Conservation (phyloP, 1,140 invertebrate genomes). For the Danaus melanippus region DNA sequence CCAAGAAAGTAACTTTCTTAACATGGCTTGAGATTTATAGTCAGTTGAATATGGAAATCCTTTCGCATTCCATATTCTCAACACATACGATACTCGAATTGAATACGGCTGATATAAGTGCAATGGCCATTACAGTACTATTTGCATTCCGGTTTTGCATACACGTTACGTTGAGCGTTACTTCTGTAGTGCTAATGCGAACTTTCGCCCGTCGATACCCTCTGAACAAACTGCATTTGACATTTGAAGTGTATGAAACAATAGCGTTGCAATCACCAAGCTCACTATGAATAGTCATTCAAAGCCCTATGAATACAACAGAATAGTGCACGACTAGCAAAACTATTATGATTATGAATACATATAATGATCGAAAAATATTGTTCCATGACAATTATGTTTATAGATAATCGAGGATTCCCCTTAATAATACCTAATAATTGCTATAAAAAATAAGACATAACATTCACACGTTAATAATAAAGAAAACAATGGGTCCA, state of each 20-base stretch:
- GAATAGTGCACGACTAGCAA: constrained; percentile 30
- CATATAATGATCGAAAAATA: constrained; percentile 15
- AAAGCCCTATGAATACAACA: constrained; percentile 21
- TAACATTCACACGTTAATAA: no score
- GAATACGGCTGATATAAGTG: constrained; percentile 60
- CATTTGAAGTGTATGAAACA: constrained; percentile 21
- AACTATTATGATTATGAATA: constrained; percentile 31
- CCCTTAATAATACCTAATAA: not conserved
- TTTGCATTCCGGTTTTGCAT: constrained; percentile 54
- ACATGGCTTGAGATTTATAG: constrained; percentile 38
- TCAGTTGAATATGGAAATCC: constrained; percentile 46
- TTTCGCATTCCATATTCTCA: constrained; percentile 43
- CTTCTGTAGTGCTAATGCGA: constrained; percentile 30
- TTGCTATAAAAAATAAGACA: no score
- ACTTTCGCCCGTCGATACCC: constrained; percentile 45
- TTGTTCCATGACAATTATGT: constrained; percentile 20
- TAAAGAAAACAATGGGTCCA: no score
- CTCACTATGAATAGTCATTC: constrained; percentile 24
- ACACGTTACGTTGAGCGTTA: constrained; percentile 37
- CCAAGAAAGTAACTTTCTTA: constrained; percentile 41
- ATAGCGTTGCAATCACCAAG: constrained; percentile 41
- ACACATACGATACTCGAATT: constrained; percentile 43
- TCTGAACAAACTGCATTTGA: constrained; percentile 67
- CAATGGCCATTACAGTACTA: constrained; percentile 45
- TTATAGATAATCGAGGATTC: not conserved